phyloP scores from a whole-genome alignment of 2,888 invertebrate species.

The Pinctada fucata region DNA sequence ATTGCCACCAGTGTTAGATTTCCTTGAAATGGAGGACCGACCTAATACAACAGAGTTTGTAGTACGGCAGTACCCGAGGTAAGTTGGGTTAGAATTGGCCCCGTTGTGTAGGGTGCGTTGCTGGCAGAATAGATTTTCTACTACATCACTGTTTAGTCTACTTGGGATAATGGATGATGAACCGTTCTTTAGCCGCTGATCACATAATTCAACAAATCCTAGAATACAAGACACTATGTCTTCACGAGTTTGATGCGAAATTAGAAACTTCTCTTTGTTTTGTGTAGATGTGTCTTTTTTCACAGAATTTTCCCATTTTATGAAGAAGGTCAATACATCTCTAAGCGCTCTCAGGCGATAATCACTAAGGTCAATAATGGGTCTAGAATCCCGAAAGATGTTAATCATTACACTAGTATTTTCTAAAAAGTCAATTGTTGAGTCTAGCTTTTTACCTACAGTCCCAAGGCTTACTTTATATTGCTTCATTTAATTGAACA shows the following conservation, averaged over 20 bases:
- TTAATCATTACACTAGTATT: conserved; percentile 30
- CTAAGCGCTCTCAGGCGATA: conserved; percentile 23
- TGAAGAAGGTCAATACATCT: conserved; percentile 32
- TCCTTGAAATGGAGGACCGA: conserved; percentile 11
- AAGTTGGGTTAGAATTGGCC: conserved; percentile 34
- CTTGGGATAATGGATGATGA: conserved; percentile 27
- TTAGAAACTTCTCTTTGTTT: conserved; percentile 26
- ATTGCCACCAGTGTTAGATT: conserved; percentile 20
- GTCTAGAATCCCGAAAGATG: conserved; percentile 32
- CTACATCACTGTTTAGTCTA: conserved; percentile 32
- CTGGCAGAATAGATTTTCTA: conserved; percentile 43
- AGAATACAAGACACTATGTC: conserved; percentile 38
- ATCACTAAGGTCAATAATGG: conserved; percentile 31
- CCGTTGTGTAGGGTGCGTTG: conserved; percentile 35
- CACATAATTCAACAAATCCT: conserved; percentile 38
- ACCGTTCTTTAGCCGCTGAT: conserved; percentile 10
- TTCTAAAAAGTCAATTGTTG: conserved; percentile 34
- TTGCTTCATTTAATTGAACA: conserved; percentile 43
- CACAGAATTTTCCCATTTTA: conserved; percentile 29
- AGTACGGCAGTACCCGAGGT: conserved; percentile 30
- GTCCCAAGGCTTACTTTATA: conserved; percentile 34
- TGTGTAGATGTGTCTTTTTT: not conserved
- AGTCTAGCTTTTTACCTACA: conserved; percentile 25
- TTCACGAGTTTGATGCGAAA: conserved; percentile 39
- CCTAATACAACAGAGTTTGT: conserved; percentile 23